phyloP scores from a whole-genome alignment of 2,113 vertebrate species.

The Sphyrna mokarran region DNA sequence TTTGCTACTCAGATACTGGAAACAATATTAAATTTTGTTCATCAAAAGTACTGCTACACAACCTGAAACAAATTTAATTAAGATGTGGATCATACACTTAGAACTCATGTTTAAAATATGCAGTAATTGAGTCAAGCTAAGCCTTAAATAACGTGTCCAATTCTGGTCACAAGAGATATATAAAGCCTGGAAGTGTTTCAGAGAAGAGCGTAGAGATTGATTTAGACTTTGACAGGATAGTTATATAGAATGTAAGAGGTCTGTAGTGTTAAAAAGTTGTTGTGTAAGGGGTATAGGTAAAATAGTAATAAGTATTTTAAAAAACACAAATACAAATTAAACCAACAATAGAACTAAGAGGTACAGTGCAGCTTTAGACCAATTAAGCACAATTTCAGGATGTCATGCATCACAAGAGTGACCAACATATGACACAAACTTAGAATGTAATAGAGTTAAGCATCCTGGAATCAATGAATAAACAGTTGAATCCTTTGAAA shows the following conservation, averaged over 20 bases:
- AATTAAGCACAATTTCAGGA: not conserved
- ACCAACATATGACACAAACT: not conserved
- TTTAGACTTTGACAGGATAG: not conserved
- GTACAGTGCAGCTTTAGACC: not conserved
- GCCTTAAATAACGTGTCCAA: not conserved
- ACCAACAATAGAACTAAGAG: not conserved
- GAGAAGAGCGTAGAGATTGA: not conserved
- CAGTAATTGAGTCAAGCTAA: not conserved
- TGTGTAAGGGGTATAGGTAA: not conserved
- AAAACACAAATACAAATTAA: not conserved
- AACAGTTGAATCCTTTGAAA: not conserved
- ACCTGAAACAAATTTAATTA: not conserved
- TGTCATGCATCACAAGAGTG: conserved; percentile 1
- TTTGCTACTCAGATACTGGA: not conserved
- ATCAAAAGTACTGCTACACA: not conserved
- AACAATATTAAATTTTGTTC: not conserved
- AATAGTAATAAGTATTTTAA: not conserved
- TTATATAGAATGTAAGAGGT: not conserved
- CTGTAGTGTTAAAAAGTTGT: not conserved
- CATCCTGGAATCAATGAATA: not conserved
- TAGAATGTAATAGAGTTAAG: not conserved
- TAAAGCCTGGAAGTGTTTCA: not conserved
- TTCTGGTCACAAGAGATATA: not conserved
- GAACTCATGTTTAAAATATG: not conserved
- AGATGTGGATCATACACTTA: not conserved